Evolutionary conservation across 2,888 invertebrate species (phyloP).

Genomic region (Pachydiplax longipennis): DNA sequence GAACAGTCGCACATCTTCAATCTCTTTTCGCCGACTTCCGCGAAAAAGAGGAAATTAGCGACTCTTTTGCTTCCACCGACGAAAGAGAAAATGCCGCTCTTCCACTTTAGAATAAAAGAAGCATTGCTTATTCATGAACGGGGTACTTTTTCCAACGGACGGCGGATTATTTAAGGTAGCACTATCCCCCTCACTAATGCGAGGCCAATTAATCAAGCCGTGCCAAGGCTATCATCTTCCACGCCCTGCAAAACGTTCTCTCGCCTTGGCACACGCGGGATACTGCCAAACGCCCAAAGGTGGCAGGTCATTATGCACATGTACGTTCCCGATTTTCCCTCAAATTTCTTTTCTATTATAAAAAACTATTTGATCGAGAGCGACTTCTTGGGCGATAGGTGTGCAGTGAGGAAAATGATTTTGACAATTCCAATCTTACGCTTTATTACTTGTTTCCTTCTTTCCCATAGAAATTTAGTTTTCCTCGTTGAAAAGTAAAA

Average conservation of each 20-base stretch:
- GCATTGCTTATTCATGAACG: neutral
- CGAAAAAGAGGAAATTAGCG: neutral
- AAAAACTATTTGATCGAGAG: neutral
- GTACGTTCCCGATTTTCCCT: neutral
- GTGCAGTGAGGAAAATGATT: too few species aligned
- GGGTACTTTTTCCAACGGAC: neutral
- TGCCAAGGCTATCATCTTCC: constrained; percentile 15
- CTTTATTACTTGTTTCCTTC: neutral
- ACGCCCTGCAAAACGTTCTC: constrained; percentile 6
- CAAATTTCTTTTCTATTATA: neutral
- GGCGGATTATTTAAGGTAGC: neutral
- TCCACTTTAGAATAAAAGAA: neutral
- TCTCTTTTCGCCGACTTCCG: neutral
- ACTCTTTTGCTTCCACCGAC: neutral
- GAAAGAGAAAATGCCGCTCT: neutral
- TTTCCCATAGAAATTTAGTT: too few species aligned
- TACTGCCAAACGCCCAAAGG: neutral
- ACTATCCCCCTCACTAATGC: neutral
- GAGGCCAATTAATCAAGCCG: constrained; percentile 19
- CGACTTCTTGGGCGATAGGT: neutral
- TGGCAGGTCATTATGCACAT: too few species aligned
- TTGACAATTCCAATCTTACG: neutral
- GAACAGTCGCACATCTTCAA: neutral
- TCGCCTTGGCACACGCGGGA: neutral
- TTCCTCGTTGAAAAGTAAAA: too few species aligned